Evolutionary conservation across 2,797 vertebrate genomes (phyloP).

Genomic region (Periparus ater): DNA sequence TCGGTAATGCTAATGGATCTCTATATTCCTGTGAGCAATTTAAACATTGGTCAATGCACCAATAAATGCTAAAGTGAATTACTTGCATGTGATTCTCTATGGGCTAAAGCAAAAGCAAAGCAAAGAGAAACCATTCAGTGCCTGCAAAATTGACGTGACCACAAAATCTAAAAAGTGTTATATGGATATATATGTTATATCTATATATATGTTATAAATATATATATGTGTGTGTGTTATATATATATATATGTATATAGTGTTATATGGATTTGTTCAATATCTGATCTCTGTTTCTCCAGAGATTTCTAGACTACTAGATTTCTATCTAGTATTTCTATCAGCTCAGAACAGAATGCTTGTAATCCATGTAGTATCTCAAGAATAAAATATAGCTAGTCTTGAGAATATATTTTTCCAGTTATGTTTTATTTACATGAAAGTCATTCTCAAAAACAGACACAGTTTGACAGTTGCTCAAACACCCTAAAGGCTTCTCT

Average conservation of each 20-base stretch:
- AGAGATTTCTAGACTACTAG: not conserved
- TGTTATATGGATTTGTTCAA: not conserved
- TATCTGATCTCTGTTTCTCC: not conserved
- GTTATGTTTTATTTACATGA: not conserved
- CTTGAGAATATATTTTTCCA: not conserved
- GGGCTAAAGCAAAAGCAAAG: not conserved
- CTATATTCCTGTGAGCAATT: not conserved
- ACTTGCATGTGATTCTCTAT: not conserved
- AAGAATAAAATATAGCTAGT: not conserved
- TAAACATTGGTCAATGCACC: not conserved
- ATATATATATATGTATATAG: too few species aligned
- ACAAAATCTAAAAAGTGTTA: not conserved
- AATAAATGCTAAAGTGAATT: not conserved
- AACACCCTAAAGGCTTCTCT: not conserved
- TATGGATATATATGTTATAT: too few species aligned
- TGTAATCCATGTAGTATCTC: not conserved
- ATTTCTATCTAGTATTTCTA: not conserved
- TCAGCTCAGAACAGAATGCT: not conserved
- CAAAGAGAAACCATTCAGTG: not conserved
- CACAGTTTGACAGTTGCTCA: not conserved
- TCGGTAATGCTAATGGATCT: not conserved
- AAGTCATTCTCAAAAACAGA: not conserved
- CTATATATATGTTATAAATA: too few species aligned
- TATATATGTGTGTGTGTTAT: too few species aligned
- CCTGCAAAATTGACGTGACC: not conserved